phyloP scores from a whole-genome alignment of 2,113 vertebrate genomes.

The Phylloscopus whistleri region DNA sequence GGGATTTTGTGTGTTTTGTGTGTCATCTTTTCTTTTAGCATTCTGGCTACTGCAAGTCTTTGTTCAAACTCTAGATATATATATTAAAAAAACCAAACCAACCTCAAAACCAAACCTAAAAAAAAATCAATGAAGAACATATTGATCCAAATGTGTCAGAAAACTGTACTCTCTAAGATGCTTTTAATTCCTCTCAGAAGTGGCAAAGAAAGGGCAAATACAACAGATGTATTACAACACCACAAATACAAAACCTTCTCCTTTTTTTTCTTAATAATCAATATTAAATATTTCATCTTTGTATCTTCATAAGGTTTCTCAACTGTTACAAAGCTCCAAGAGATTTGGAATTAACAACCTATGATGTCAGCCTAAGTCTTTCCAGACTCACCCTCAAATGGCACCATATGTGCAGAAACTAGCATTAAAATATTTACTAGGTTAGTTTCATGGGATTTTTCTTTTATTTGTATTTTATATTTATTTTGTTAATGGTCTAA shows the following conservation, averaged over 20 bases:
- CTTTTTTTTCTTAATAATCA: background rate
- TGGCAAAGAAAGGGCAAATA: background rate
- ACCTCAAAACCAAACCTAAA: background rate
- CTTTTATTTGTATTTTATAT: background rate
- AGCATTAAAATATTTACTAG: background rate
- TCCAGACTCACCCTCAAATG: background rate
- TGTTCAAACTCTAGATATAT: background rate
- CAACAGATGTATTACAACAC: background rate
- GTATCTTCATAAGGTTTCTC: background rate
- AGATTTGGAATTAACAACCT: background rate
- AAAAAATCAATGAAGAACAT: background rate
- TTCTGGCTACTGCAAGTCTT: background rate
- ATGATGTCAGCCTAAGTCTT: background rate
- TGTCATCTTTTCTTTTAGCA: background rate
- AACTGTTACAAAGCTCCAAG: background rate
- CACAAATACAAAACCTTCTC: background rate
- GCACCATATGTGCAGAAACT: background rate
- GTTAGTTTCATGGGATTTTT: background rate
- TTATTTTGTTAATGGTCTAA: slow-evolving; percentile 16
- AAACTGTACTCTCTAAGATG: background rate
- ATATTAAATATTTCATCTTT: background rate
- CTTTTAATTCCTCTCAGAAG: background rate
- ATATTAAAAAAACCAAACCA: background rate
- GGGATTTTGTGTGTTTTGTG: background rate
- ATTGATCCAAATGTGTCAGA: background rate